Conservation (phyloP, 2,888 invertebrate species). For the Drosophila mercatorum region DNA sequence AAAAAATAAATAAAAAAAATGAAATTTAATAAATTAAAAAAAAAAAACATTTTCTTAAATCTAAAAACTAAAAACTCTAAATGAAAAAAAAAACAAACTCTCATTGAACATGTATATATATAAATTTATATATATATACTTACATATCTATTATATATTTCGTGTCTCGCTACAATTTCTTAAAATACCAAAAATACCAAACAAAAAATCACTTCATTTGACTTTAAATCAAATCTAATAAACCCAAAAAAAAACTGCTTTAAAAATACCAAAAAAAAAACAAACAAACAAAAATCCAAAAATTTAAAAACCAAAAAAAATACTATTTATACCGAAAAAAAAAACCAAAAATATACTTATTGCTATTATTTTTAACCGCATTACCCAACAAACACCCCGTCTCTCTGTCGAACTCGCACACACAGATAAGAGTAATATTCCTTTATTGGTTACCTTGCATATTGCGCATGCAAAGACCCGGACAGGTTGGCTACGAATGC, state of each 20-base stretch:
- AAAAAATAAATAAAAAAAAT: constrained; percentile 9
- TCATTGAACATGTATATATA: constrained; percentile 8
- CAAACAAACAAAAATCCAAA: neutral
- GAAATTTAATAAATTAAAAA: constrained; percentile 14
- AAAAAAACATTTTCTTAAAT: constrained; percentile 29
- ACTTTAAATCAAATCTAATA: constrained; percentile 29
- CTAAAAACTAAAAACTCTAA: constrained; percentile 26
- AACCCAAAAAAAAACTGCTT: constrained; percentile 33
- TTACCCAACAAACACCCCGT: constrained; percentile 79
- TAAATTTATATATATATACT: neutral
- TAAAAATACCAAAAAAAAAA: constrained; percentile 20
- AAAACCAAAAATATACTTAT: constrained; percentile 65
- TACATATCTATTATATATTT: neutral
- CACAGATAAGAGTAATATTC: constrained; percentile 94
- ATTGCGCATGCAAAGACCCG: constrained; percentile 95
- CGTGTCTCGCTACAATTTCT: constrained; percentile 3
- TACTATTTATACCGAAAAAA: constrained; percentile 39
- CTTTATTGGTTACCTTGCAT: constrained; percentile 99
- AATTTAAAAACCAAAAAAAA: constrained; percentile 29
- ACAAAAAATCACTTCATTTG: constrained; percentile 13
- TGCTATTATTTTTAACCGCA: constrained; percentile 76
- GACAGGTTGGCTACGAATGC: constrained; percentile 86
- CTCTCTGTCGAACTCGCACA: constrained; percentile 77
- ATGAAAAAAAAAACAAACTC: constrained; percentile 24
- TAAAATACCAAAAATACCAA: constrained; percentile 11